Evolutionary conservation across 2,888 invertebrate species (phyloP), one percentile per base, ranked within the genome.

Genomic region (Julus scandinavius): DNA sequence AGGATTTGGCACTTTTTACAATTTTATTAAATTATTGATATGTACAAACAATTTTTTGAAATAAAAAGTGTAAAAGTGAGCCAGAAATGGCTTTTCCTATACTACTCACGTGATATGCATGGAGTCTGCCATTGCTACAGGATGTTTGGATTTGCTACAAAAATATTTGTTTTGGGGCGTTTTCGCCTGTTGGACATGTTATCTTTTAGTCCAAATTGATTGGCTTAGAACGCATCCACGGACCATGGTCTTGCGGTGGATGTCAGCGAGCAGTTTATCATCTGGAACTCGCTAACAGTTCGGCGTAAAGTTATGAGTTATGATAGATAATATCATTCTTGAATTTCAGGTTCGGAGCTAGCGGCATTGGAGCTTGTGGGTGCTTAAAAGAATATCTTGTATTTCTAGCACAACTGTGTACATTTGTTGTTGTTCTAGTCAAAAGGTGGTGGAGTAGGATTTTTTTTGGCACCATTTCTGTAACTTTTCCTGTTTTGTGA

Each of bases 111-210:
- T n/a, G 63, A 2, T 54, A 54, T 2, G 15, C 54, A 54, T 1
- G 63, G 11, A 5, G n/a, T 72, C 17, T 63, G 20, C 29, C 72
- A 72, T 29, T 17, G 29, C 72, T 72, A 72, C 72, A 20, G 72
- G 72, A 72, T 72, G n/a, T 72, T 72, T 72, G 72, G 72, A 72
- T 72, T 72, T 72, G 72, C 72, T 20, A 72, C 29, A 72, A 72
- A 72, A 72, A 72, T 72, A 72, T 72, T 72, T 72, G 72, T 72
- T 72, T 72, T 72, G 72, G 72, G 72, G 72, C 72, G 72, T 72
- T 72, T 72, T 72, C 72, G 9, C 7, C 72, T 29, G 58, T 29
- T 9, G 72, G 29, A 72, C 72, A 72, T 72, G 72, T 72, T 72
- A 72, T 72, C 72, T 72, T 72, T 72, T 29, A 72, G 72, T 72